phyloP scores from a whole-genome alignment of 2,113 vertebrate genomes.

The Talpa occidentalis region DNA sequence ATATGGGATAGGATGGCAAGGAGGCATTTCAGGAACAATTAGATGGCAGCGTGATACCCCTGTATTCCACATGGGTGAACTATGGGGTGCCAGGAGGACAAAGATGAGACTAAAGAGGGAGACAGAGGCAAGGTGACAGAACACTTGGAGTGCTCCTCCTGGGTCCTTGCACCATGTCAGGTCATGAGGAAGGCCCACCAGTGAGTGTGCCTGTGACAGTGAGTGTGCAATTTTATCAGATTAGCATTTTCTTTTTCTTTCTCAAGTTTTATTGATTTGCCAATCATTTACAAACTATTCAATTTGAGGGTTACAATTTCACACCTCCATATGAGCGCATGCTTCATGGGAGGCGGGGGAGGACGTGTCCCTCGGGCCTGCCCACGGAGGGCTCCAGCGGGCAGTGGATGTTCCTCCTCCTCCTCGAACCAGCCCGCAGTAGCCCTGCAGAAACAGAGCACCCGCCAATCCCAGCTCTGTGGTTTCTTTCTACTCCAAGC shows the following conservation, averaged over 20 bases:
- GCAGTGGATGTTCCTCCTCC: fast-evolving
- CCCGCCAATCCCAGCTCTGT: fast-evolving
- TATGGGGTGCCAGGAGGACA: fast-evolving
- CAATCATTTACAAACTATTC: too few relatives aligned
- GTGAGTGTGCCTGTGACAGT: fast-evolving
- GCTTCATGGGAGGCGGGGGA: too few relatives aligned
- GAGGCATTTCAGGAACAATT: background rate
- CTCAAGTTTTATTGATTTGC: too few relatives aligned
- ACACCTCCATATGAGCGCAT: too few relatives aligned
- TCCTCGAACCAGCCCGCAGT: background rate
- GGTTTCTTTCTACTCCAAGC: background rate
- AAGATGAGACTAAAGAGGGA: background rate
- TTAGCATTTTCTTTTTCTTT: background rate
- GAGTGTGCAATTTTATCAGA: fast-evolving
- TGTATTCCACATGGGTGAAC: background rate
- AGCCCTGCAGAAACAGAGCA: background rate
- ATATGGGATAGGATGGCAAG: background rate
- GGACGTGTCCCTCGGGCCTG: fast-evolving
- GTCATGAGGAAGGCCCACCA: background rate
- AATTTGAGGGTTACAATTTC: too few relatives aligned
- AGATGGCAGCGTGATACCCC: fast-evolving
- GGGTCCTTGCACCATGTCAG: fast-evolving
- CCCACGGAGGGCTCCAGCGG: fast-evolving
- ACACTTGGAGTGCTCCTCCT: background rate
- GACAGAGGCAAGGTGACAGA: fast-evolving